These are phyloP conservation scores for Dreissena rostriformis DNA, from an alignment of 1,140 invertebrate species.

Conservation along the genomic window DNA sequence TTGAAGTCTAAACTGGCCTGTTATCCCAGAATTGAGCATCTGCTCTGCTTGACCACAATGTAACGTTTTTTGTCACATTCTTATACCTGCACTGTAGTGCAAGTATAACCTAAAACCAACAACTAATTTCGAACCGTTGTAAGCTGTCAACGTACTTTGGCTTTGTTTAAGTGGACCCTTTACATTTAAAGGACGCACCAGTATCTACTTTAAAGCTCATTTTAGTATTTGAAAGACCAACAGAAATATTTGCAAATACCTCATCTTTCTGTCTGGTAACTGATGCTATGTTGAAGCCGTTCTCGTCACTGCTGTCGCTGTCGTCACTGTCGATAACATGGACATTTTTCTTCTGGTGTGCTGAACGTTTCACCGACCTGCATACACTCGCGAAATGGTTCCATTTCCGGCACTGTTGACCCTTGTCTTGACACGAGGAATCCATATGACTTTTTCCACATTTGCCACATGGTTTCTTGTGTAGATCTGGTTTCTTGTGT, in stretches of 20 bases:
- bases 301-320: neutral
- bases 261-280: neutral
- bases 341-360: neutral
- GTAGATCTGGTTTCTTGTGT: neutral
- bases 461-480: neutral
- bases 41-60: neutral
- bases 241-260: constrained; percentile 3
- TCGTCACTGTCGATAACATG: neutral
- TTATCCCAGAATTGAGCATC: neutral
- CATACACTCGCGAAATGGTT: neutral
- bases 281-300: neutral
- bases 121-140: neutral
- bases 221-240: neutral
- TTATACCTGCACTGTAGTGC: neutral
- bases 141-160: neutral
- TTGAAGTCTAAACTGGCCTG: neutral
- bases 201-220: neutral
- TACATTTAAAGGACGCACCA: neutral
- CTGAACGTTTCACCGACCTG: neutral
- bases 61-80: neutral
- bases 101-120: neutral
- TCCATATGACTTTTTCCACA: neutral
- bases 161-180: neutral
- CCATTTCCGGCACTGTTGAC: neutral
- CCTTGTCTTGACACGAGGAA: neutral